These are phyloP conservation scores for Fregata magnificens DNA, from an alignment of 2,113 vertebrate species.

Conservation along the genomic window DNA sequence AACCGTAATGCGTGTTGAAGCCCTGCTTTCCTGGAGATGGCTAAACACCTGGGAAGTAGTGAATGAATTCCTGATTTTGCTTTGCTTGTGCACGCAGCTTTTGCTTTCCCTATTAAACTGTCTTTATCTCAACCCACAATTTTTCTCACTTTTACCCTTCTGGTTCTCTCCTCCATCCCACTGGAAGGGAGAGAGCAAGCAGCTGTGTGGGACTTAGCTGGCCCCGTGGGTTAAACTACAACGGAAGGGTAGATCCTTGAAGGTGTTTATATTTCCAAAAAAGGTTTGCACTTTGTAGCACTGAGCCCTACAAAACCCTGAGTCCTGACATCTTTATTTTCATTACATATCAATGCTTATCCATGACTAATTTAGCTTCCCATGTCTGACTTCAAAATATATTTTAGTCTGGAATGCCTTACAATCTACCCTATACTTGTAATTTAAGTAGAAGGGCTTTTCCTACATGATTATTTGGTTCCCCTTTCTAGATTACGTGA, in stretches of 20 bases:
- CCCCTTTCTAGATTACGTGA: not conserved
- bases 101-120: not conserved
- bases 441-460: not conserved
- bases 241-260: not conserved
- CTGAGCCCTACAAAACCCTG: not conserved
- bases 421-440: not conserved
- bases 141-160: not conserved
- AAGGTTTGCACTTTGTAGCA: not conserved
- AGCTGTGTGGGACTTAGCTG: not conserved
- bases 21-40: not conserved
- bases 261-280: not conserved
- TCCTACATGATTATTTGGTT: not conserved
- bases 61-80: not conserved
- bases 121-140: not conserved
- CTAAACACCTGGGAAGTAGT: not conserved
- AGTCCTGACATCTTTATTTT: not conserved
- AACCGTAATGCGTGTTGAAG: not conserved
- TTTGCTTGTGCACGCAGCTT: not conserved
- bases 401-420: not conserved
- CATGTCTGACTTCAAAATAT: not conserved
- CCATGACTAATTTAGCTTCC: not conserved
- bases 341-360: not conserved
- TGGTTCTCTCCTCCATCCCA: not conserved
- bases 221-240: not conserved
- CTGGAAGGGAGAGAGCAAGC: not conserved